phyloP scores from a whole-genome alignment of 2,113 vertebrate species.

The Podarcis muralis region DNA sequence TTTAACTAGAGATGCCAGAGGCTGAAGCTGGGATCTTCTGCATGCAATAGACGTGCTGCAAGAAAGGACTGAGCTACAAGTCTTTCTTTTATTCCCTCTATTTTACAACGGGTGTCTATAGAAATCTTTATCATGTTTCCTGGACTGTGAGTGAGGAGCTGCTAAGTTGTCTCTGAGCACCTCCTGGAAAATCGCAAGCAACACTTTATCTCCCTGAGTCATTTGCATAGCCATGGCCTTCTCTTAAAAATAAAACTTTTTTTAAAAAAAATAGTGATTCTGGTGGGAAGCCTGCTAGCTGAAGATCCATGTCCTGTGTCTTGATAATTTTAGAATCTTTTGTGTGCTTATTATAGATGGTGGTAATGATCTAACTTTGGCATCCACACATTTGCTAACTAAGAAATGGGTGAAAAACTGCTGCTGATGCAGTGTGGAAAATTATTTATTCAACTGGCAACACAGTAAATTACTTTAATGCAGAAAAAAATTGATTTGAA shows the following conservation, averaged over 20 bases:
- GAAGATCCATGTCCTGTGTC: not conserved
- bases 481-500: conserved; percentile 22
- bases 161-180: not conserved
- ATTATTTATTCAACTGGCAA: conserved; percentile 28
- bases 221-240: not conserved
- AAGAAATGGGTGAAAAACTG: not conserved
- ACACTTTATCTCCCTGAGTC: not conserved
- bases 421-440: not conserved
- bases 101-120: not conserved
- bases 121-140: not conserved
- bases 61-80: not conserved
- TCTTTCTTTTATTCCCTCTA: not conserved
- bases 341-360: no score
- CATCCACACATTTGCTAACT: not conserved
- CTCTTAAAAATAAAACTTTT: not conserved
- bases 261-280: not conserved
- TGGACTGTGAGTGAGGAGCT: not conserved
- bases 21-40: not conserved
- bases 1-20: not conserved
- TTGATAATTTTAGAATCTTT: not conserved
- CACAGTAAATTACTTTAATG: conserved; percentile 15
- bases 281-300: not conserved
- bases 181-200: not conserved
- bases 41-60: not conserved
- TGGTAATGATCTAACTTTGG: not conserved